Base-by-base conservation (phyloP, 2,888 invertebrate species). In the Drosophila affinis region DNA sequence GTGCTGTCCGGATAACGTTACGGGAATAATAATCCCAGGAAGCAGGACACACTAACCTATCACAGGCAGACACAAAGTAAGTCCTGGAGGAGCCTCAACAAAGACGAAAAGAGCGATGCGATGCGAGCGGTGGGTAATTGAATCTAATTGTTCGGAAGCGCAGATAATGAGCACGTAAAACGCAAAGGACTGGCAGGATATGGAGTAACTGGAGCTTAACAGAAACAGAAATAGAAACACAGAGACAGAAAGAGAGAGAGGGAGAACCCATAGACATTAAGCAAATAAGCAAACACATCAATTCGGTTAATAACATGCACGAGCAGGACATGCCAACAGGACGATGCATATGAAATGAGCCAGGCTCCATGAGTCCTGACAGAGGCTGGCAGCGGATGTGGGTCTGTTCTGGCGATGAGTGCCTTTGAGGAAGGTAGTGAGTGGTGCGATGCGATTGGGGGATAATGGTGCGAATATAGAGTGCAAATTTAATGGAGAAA, bases 101-200 rank as follows among this genome's bases (percentile, higher is more conserved):
- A 47, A 52, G 47, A 34, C 34, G 32, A 56, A 32, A 44, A 39
- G 59, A 51, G 34, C 46, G 59, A 51, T 46, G 54, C 45, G 55
- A 64, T 68, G 39, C 14, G 39, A 39, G 14, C 39, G 39, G 7
- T 39, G 75, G 67, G 86, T 82, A 83, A 83, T 85, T 83, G 88
- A 85, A 87, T 85, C 79, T 83, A 83, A 83, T 83, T 83, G 88
- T 77, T 81, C 86, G 88, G 82, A 85, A 81, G 86, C 75, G 39
- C 70, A 74, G 71, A 74, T 85, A 83, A 87, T 85, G 86, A 87
- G 86, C 86, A 83, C 88, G 86, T 87, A 77, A 74, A 75, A 71
- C 75, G 79, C 71, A 73, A 55, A 60, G 48, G 72, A 64, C 24
- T 64, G 54, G 55, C 53, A 52, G 34, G 51, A 32, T 54, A 51